Evolutionary conservation across 2,888 invertebrate genomes (phyloP), one percentile per base, ranked within the genome.

Genomic region (Xestia xanthographa): DNA sequence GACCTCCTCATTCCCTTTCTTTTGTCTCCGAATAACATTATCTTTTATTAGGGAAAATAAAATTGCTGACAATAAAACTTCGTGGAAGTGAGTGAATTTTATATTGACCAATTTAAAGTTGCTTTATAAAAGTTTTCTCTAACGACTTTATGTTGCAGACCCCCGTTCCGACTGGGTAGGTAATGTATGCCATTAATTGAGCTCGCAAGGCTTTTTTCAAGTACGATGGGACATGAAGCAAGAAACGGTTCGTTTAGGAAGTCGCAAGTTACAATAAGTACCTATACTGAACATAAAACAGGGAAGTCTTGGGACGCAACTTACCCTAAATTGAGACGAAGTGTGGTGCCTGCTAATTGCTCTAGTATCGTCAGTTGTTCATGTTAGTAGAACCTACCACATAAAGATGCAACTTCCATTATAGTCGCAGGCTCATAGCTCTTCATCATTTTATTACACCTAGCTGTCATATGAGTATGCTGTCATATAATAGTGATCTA

Each of bases 341-440:
- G 79, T 66, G 80, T 84, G 88, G 87, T 82, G 82, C 80, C 89
- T 87, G 88, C 90, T 91, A 92, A 93, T 93, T 92, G 91, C 90
- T 89, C 89, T 90, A 84, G 86, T 91, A 91, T 94, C 92, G 92
- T 93, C 92, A 92, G 91, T 91, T 91, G 91, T 90, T 92, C 86
- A 88, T 88, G 87, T 87, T 89, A 87, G 89, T 89, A 84, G 65
- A 58, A 45, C 50, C 50, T 66, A 38, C 43, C 50, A 53, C 22
- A 66, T 26, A 56, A 60, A 41, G 26, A 66, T 72, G 45, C 5
- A 84, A 88, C 86, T 87, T 85, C 87, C 81, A 89, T 91, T 87
- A 79, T 82, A 89, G 85, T 88, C 85, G 87, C 38, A 29, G n/a
- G 14, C 17, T 72, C 50, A 20, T 81, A 88, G 86, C 86, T 88